phyloP scores from a whole-genome alignment of 2,888 invertebrate species.

The Nudaria mundana region DNA sequence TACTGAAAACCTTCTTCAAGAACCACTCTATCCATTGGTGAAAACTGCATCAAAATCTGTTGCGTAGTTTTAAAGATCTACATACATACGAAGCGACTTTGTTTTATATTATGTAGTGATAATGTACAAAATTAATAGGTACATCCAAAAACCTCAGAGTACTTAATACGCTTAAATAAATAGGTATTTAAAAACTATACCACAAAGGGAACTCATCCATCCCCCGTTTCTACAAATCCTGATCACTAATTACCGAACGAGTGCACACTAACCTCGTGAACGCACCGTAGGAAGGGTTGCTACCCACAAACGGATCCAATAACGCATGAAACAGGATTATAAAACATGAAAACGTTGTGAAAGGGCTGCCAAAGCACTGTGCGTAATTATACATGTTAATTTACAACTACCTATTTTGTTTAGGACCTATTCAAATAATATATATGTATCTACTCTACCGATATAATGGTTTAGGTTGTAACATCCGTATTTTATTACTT shows the following conservation, averaged over 20 bases:
- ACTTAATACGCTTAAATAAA: too few relatives aligned
- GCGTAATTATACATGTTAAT: conserved; percentile 76
- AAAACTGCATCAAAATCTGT: too few relatives aligned
- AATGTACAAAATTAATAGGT: background rate
- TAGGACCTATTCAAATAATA: too few relatives aligned
- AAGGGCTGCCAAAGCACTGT: conserved; percentile 58
- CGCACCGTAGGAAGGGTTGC: conserved; percentile 53
- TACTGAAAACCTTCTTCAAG: too few relatives aligned
- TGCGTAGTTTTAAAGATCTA: too few relatives aligned
- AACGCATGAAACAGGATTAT: conserved; percentile 80
- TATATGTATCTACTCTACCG: too few relatives aligned
- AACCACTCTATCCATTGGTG: too few relatives aligned
- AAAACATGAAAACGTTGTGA: conserved; percentile 74
- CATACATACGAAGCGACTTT: too few relatives aligned
- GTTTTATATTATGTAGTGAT: too few relatives aligned
- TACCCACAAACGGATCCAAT: conserved; percentile 53
- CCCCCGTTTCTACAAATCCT: background rate
- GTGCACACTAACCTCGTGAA: conserved; percentile 46
- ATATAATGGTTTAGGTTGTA: too few relatives aligned
- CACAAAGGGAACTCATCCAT: background rate
- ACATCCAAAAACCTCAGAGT: too few relatives aligned
- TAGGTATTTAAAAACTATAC: conserved; percentile 2
- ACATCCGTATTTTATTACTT: too few relatives aligned
- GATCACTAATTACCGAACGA: conserved; percentile 15
- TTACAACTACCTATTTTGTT: conserved; percentile 28